Base-by-base conservation (phyloP, 2,888 invertebrate genomes). In the Digitonthophagus gazella region DNA sequence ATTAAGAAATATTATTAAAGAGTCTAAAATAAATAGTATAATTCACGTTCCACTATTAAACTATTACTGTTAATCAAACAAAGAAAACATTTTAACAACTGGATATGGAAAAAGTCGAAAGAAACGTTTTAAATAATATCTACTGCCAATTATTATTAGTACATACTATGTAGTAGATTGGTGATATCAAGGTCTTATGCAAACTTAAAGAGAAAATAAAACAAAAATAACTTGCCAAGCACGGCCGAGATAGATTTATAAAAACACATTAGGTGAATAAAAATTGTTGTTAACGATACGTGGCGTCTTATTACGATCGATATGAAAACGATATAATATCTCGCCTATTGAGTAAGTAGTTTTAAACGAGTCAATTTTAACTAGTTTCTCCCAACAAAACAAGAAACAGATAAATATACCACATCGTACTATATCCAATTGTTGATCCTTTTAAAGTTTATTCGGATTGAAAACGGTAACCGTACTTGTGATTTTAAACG, bases 141-240 rank as follows among this genome's bases (percentile, higher is more conserved):
- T 81, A 82, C 82, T 81, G 82, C 81, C 81, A 81, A 81, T 80
- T 80, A 80, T 73, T 75, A 68, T 73, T 74, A 75, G 73, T 72
- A 71, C 71, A 44, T 72, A 72, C 67, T 61, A 71, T 71, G 70
- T 72, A 81, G 81, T 83, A 82, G 82, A 81, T 79, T 81, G 81
- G 82, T 82, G 82, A 83, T 83, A 83, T 78, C 79, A 78, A 83
- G 83, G 82, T 83, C 83, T 83, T 83, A 83, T 83, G 83, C 82
- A 74, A 75, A 73, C 68, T 69, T 69, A 71, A 71, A 71, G n/a
- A 19, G 20, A 19, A 61, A 72, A 70, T 76, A 76, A 76, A 71
- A 74, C 77, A 77, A 78, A 74, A 71, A 71, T 74, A 67, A 69
- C 69, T 64, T 55, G 64, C 73, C 73, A 70, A 69, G 71, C 69